These are phyloP conservation scores for Pipa parva DNA, from an alignment of 2,113 vertebrate genomes.

Conservation along the genomic window DNA sequence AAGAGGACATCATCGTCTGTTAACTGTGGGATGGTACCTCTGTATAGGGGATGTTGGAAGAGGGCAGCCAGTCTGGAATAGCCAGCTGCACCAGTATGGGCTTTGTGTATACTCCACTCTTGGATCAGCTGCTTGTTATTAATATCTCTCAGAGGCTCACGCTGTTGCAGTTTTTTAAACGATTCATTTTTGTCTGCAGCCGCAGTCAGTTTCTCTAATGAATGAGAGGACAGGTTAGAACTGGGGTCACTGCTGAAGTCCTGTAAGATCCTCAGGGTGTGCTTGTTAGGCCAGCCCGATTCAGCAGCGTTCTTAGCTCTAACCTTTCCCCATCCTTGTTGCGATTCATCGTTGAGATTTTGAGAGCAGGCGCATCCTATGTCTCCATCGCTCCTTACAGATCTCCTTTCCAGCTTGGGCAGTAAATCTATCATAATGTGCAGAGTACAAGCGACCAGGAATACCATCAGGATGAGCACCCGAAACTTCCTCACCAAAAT, in stretches of 20 bases:
- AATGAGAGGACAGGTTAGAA: slow-evolving; percentile 82
- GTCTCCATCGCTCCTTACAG: slow-evolving; percentile 53
- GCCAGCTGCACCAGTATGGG: slow-evolving; percentile 44
- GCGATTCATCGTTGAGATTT: slow-evolving; percentile 42
- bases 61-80: slow-evolving; percentile 70
- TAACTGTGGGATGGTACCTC: slow-evolving; percentile 61
- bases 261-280: slow-evolving; percentile 87
- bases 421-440: slow-evolving; percentile 91
- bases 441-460: slow-evolving; percentile 87
- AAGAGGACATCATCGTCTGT: slow-evolving; percentile 84
- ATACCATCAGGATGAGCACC: slow-evolving; percentile 83
- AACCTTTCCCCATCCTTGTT: slow-evolving; percentile 42
- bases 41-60: slow-evolving; percentile 81
- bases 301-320: slow-evolving; percentile 67
- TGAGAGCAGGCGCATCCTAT: slow-evolving; percentile 75
- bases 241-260: slow-evolving; percentile 88
- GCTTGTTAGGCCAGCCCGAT: slow-evolving; percentile 82
- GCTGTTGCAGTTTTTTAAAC: slow-evolving; percentile 16
- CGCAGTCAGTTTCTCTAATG: slow-evolving; percentile 66
- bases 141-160: not conserved
- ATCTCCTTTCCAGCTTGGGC: slow-evolving; percentile 79
- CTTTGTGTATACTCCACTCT: slow-evolving; percentile 48
- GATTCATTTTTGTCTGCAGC: slow-evolving; percentile 47
- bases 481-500: slow-evolving; percentile 88
- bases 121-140: slow-evolving; percentile 45